Evolutionary conservation across 2,888 invertebrate species (phyloP), one percentile per base, ranked within the genome.

Genomic region (Ellobium chinense): DNA sequence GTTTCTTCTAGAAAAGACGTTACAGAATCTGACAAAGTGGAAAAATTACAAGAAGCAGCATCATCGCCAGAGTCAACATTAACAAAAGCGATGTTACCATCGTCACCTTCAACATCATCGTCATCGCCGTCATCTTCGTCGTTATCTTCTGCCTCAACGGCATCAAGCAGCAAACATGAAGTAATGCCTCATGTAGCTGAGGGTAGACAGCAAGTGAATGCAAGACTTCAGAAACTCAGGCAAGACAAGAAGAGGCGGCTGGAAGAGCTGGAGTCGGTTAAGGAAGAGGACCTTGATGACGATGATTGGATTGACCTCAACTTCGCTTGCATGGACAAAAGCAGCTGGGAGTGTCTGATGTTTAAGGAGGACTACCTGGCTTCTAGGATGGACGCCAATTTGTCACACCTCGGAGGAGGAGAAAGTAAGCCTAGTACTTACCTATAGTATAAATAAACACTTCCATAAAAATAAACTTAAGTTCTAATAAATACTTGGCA

Each of bases 331-430:
- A 31, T 65, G 3, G 56, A 75, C 14, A 18, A 46, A 12, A 7
- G 18, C 24, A 75, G 65, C 34, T 75, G 65, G 75, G 75, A 63
- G 34, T 75, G 75, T 24, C 46, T 65, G 31, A 65, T 54, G 75
- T 65, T 75, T 27, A 63, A n/a, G 24, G 65, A 54, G n/a, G 75
- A 75, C 54, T 65, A 54, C 29, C 18, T 34, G 34, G 54, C 31
- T 21, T 39, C 65, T 46, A 75, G n/a, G 24, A 62, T 27, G 3
- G 66, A 31, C 12, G 7, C 24, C 7, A 75, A 54, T 34, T 2
- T 65, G 2, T 75, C 65, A 7, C 24, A 65, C 9, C 60, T n/a
- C 12, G 36, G 24, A 7, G 2, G 46, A 54, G 4, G 9, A 9
- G 54, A 54, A 72, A 34, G 70, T 72, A 72, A n/a, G 54, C 29